phyloP scores from a whole-genome alignment of 2,113 vertebrate species.

The Syrrhaptes paradoxus region DNA sequence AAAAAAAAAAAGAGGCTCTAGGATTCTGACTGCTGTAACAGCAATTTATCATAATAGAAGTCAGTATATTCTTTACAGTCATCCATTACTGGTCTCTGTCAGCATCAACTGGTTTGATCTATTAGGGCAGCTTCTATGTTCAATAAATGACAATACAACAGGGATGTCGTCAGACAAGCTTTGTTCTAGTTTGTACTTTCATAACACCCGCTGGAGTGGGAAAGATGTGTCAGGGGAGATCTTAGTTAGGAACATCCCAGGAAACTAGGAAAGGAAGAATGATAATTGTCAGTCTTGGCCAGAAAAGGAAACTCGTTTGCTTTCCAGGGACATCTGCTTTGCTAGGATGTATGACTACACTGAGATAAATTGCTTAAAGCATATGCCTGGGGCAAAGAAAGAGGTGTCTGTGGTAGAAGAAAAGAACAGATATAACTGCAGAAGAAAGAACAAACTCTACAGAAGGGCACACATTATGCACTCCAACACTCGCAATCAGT shows the following conservation, averaged over 20 bases:
- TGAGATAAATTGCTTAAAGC: neutral
- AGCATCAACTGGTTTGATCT: neutral
- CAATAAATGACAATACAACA: neutral
- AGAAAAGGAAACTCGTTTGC: neutral
- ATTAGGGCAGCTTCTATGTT: neutral
- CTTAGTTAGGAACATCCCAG: neutral
- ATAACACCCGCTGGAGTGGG: neutral
- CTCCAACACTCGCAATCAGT: neutral
- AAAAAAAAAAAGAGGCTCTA: neutral
- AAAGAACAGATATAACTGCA: neutral
- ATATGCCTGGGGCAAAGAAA: neutral
- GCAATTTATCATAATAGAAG: neutral
- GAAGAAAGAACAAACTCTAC: neutral
- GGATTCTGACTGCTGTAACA: neutral
- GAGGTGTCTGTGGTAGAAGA: neutral
- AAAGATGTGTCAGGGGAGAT: accelerated
- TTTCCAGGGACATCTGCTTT: neutral
- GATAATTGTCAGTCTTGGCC: neutral
- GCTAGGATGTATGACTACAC: neutral
- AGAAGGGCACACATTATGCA: neutral
- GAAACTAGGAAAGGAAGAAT: neutral
- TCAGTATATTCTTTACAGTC: neutral
- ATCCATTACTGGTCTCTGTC: neutral
- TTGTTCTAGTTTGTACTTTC: neutral
- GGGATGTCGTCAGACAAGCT: neutral